Percentiles rank a stretch among this genome's conserved stretches.
Conservation (phyloP, 2,113 vertebrate species). For the Alces alces region DNA sequence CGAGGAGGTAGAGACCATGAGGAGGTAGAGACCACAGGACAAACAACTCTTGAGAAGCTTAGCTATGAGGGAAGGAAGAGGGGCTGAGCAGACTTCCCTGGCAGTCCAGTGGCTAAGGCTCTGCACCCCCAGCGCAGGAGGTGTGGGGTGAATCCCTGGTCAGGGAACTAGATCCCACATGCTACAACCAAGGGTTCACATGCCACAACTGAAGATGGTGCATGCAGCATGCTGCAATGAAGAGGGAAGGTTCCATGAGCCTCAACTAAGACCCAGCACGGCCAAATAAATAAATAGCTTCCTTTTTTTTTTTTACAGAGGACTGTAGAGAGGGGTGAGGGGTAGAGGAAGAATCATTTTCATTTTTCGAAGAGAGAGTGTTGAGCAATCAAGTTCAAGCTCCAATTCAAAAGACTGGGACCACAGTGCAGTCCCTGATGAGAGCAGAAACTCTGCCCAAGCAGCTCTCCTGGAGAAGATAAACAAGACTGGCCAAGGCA, state of each 20-base stretch:
- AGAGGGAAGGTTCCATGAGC: neutral
- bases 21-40: fast-evolving
- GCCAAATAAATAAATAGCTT: neutral
- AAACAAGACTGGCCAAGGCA: neutral
- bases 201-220: neutral
- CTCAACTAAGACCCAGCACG: fast-evolving
- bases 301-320: neutral
- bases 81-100: neutral
- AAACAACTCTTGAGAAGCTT: neutral
- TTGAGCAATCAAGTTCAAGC: neutral
- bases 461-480: neutral
- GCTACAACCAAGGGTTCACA: neutral
- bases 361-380: neutral
- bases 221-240: neutral
- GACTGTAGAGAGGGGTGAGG: neutral
- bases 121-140: fast-evolving
- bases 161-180: neutral
- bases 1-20: neutral
- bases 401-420: neutral
- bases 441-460: neutral
- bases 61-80: neutral
- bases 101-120: neutral
- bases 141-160: neutral
- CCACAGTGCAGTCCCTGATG: neutral
- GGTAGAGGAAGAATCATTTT: neutral